Evolutionary conservation across 1,140 invertebrate species (phyloP).

Genomic region (Cotesia chilonis): DNA sequence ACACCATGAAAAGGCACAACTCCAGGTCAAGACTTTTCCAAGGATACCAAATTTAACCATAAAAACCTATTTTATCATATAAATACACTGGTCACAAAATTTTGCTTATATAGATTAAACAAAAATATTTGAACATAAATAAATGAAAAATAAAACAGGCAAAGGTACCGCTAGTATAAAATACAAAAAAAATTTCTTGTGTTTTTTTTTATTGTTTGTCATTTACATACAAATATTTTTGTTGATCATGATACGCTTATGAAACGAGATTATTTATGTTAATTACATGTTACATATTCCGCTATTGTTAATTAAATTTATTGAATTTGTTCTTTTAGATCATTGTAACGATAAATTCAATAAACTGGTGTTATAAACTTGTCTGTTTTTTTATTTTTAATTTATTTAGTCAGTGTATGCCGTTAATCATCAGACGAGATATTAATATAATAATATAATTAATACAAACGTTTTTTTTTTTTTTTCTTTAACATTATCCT

Average conservation of each 20-base stretch:
- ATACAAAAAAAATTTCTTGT: constrained; percentile 18
- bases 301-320: constrained; percentile 34
- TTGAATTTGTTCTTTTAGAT: background rate
- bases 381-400: background rate
- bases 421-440: background rate
- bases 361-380: background rate
- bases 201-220: constrained; percentile 56
- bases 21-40: too few relatives aligned
- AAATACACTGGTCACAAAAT: too few relatives aligned
- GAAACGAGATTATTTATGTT: constrained; percentile 49
- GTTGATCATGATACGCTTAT: constrained; percentile 52
- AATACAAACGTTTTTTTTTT: constrained; percentile 37
- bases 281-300: constrained; percentile 38
- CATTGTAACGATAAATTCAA: background rate
- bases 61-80: too few relatives aligned
- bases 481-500: constrained; percentile 19
- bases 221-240: constrained; percentile 64
- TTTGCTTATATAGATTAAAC: too few relatives aligned
- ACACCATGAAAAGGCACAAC: too few relatives aligned
- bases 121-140: background rate
- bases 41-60: too few relatives aligned
- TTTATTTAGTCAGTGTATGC: background rate
- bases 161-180: background rate
- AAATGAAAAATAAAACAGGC: background rate
- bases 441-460: constrained; percentile 21